Base-by-base conservation (phyloP, 1,140 invertebrate species). In the Phymastichus coffea region DNA sequence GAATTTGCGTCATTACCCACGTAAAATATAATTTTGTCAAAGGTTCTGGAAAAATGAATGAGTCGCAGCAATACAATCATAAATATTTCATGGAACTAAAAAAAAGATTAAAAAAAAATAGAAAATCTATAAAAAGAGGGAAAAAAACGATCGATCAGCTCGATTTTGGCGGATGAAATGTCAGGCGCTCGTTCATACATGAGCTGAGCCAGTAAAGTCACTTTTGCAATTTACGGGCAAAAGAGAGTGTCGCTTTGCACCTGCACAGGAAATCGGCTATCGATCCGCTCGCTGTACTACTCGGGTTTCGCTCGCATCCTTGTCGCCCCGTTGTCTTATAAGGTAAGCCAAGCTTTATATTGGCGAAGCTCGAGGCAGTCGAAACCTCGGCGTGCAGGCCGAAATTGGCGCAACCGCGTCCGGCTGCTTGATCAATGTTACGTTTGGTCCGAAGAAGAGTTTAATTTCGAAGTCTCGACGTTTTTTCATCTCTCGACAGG, bases 221-320 rank as follows among this genome's bases (percentile, higher is more conserved):
- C 47, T 4, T 23, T 48, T 33, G 23, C 15, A 12, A 19, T 7
- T n/a, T 19, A 19, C 44, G 20, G 3, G 15, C 30, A 17, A 19
- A n/a, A n/a, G n/a, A n/a, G n/a, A 6, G 25, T 43, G 28, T 57
- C 33, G 44, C 23, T 17, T 33, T 35, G 47, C 56, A 57, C 56
- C 56, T 57, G 44, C 47, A 33, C 47, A 48, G 56, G 56, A 57
- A 57, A 57, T 57, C 37, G 56, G 46, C 51, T 57, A 57, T 57
- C 43, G 56, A 57, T 57, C 56, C 47, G 22, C 2, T 33, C 3
- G 6, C 15, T 17, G 7, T 15, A 15, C n/a, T n/a, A 12, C 33
- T 57, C 55, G 17, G 44, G 25, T 57, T 57, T 48, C 55, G 4
- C n/a, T 26, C 40, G 12, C 17, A 15, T 9, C 10, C 15, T 15